Conservation (phyloP, 2,797 vertebrate genomes). For the Urophycis tenuis region DNA sequence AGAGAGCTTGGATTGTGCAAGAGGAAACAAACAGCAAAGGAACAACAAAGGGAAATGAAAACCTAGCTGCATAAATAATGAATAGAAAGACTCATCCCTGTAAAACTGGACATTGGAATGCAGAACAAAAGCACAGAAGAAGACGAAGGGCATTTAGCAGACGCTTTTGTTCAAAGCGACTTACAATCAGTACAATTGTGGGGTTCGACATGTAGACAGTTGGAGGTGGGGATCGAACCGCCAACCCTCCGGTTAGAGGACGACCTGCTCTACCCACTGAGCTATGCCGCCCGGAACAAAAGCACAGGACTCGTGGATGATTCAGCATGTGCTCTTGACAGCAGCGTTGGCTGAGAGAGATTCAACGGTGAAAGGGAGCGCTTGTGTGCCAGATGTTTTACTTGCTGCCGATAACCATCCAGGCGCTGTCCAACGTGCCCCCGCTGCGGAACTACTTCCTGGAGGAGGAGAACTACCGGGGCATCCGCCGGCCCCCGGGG, state of each 20-base stretch:
- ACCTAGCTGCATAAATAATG: background rate
- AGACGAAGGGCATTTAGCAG: too few species aligned
- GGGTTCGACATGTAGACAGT: too few species aligned
- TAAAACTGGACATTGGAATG: background rate
- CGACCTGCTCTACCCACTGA: too few species aligned
- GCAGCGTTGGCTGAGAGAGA: background rate
- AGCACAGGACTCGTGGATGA: background rate
- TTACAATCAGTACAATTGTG: too few species aligned
- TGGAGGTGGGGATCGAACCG: too few species aligned
- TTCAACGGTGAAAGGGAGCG: background rate
- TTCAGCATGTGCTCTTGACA: background rate
- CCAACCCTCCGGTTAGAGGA: too few species aligned
- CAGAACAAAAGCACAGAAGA: background rate
- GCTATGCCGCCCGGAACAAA: too few species aligned
- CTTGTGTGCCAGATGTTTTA: background rate
- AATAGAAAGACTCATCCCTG: background rate
- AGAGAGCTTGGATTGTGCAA: background rate
- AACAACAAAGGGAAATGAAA: too few species aligned
- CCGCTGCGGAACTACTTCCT: conserved; percentile 93
- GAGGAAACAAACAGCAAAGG: too few species aligned
- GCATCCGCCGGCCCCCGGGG: conserved; percentile 86
- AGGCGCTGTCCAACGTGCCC: conserved; percentile 93
- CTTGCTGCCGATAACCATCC: background rate
- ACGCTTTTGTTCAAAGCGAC: too few species aligned
- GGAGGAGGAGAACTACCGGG: conserved; percentile 90